A percentile compares a stretch with the other conserved stretches of the same genome.
Conservation (phyloP, 2,113 vertebrate species). For the Elephantulus edwardii region DNA sequence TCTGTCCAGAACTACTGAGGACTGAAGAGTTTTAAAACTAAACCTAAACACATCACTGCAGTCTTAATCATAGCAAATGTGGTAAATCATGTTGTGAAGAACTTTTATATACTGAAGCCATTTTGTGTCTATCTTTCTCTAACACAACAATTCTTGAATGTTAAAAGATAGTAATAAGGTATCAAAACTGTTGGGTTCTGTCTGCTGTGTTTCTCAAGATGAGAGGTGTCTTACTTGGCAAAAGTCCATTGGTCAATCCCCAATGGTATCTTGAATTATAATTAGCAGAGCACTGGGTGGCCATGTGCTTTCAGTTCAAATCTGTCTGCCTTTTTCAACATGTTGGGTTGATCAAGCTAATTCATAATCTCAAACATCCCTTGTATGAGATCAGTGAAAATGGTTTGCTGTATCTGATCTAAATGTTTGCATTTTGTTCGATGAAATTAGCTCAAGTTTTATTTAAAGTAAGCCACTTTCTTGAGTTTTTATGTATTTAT, state of each 20-base stretch:
- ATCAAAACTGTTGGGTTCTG: constrained; percentile 84
- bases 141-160: constrained; percentile 83
- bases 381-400: constrained; percentile 71
- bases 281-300: constrained; percentile 75
- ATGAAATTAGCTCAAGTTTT: constrained; percentile 74
- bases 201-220: constrained; percentile 81
- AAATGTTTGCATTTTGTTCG: constrained; percentile 79
- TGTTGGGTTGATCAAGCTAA: constrained; percentile 72
- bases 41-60: constrained; percentile 70
- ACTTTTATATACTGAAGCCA: constrained; percentile 79
- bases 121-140: constrained; percentile 82
- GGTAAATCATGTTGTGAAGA: constrained; percentile 80
- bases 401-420: constrained; percentile 75
- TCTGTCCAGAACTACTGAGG: constrained; percentile 40
- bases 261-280: constrained; percentile 86
- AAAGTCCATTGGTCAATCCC: constrained; percentile 80
- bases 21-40: constrained; percentile 46
- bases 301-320: constrained; percentile 74
- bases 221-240: constrained; percentile 75
- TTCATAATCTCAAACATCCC: constrained; percentile 63
- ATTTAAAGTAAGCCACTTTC: constrained; percentile 63
- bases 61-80: constrained; percentile 83
- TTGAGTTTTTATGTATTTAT: constrained; percentile 69
- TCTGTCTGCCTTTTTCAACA: constrained; percentile 62
- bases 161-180: constrained; percentile 75